Evolutionary conservation across 2,888 invertebrate species (phyloP), one percentile per base, ranked within the genome.

Genomic region (Atrina japonica): DNA sequence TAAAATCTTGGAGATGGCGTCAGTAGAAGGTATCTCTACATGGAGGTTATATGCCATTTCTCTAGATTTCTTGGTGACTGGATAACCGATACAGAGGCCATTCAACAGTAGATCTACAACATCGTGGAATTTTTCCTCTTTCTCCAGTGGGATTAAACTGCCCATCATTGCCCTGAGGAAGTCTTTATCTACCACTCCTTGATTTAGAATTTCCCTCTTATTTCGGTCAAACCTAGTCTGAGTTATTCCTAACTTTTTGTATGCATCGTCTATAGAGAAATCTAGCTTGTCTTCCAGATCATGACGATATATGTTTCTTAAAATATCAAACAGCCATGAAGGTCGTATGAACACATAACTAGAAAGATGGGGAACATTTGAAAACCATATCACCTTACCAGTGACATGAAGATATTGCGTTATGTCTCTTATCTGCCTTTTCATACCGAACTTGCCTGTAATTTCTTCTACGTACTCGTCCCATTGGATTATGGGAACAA

Each of bases 371-470:
- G 77, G 58, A 2, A 82, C 78, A 5, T 82, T 75, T 35, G 81
- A 76, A 61, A 88, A 88, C 88, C 88, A 88, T 21, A 86, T 50
- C 1, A 76, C 82, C 70, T 86, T 84, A 3, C 89, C 90, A 1
- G 83, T 87, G 58, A 90, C 88, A 63, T 90, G 89, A 11, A 90
- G 75, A 76, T 88, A 89, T 40, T 85, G 80, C 5, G 86, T 81
- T 53, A 90, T 88, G 23, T 81, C 76, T 21, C 71, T 75, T 30
- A 89, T 78, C 52, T 89, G 76, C 68, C 87, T 88, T 49, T 85
- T 85, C 88, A 86, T 87, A n/a, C 89, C 89, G 69, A 86, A 89
- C 50, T 85, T 84, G 18, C 74, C 77, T 11, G 82, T 82, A 11
- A 89, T 78, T 55, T 87, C 84, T 49, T 84, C 82, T 29, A 76